Evolutionary conservation across 2,797 vertebrate species (phyloP), one percentile per base, ranked within the genome.

Genomic region (Nothura maculosa): DNA sequence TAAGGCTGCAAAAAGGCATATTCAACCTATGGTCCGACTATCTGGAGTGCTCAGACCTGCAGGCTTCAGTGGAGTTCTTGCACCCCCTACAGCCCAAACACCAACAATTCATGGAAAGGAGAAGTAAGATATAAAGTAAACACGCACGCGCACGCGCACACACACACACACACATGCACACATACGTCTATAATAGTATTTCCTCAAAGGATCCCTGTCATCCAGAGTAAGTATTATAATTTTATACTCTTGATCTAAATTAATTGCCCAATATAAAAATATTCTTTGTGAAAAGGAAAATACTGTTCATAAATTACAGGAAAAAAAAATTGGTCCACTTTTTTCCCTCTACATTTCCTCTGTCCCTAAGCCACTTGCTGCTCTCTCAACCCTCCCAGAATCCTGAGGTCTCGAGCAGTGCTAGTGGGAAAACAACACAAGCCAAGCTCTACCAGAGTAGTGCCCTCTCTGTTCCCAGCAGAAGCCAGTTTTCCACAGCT

Each of bases 41-140:
- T 72, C 47, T n/a, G 85, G 57, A 60, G 13, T 64, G 14, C 32
- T 36, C 55, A 64, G 47, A 3, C 34, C 50, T 7, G 20, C 36
- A 4, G 27, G 54, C 47, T 95, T 93, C 76, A 87, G 88, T 98
- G 96, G 98, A 98, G 92, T 96, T 96, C 96, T 94, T 94, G 97
- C 98, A 94, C 98, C 97, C 97, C 97, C 98, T 98, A 79, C 97
- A 95, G 98, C 52, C 95, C 78, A 21, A 34, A 58, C 1, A 18
- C 18, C 36, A 72, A 72, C 63, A 32, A 28, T 50, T 89, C 95
- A 13, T 12, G 17, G 28, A 24, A 27, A n/a, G 3, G 47, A 15
- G 18, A 1, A 8, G 16, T 2, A 9, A 12, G 21, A 10, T 1
- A 9, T 24, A 36, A 36, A 0, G 45, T 20, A 21, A 21, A 47